phyloP scores from a whole-genome alignment of 2,797 vertebrate genomes.

The Toxotes lorentzi region DNA sequence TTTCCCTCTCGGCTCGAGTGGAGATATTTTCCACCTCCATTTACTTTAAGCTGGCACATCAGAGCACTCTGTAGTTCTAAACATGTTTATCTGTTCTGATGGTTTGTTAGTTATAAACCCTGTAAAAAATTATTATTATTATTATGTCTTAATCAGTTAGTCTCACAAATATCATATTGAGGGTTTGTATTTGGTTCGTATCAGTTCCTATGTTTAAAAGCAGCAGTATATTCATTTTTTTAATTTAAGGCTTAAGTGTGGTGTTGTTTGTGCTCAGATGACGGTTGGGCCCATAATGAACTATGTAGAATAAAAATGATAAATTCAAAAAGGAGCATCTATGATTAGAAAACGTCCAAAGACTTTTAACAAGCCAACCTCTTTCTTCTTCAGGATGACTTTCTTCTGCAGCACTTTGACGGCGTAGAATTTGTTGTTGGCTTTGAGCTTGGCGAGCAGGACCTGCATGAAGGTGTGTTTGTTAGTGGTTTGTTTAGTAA shows the following conservation, averaged over 20 bases:
- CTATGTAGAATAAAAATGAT: background rate
- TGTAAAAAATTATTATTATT: no score
- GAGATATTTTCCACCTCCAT: conserved; percentile 40
- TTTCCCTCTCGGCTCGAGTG: conserved; percentile 6
- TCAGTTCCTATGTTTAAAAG: background rate
- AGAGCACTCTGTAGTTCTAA: background rate
- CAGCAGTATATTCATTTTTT: no score
- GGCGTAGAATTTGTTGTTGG: conserved; percentile 93
- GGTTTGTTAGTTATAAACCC: background rate
- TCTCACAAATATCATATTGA: background rate
- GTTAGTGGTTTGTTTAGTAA: conserved; percentile 71
- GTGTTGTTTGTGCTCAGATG: background rate
- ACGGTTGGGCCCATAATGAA: background rate
- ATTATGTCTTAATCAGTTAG: background rate
- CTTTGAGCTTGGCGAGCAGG: conserved; percentile 94
- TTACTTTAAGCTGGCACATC: background rate
- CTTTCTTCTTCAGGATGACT: conserved; percentile 96
- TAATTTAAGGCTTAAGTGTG: background rate
- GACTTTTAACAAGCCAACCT: conserved; percentile 84
- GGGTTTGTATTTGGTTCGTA: background rate
- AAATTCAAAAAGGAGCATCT: background rate
- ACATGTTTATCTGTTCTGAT: background rate
- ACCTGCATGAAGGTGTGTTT: conserved; percentile 86
- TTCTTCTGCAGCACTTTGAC: conserved; percentile 99
- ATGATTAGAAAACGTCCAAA: background rate